Percentiles rank a stretch among this genome's conserved stretches.
Conservation (phyloP, 2,797 vertebrate genomes). For the Meriones psammophilus region DNA sequence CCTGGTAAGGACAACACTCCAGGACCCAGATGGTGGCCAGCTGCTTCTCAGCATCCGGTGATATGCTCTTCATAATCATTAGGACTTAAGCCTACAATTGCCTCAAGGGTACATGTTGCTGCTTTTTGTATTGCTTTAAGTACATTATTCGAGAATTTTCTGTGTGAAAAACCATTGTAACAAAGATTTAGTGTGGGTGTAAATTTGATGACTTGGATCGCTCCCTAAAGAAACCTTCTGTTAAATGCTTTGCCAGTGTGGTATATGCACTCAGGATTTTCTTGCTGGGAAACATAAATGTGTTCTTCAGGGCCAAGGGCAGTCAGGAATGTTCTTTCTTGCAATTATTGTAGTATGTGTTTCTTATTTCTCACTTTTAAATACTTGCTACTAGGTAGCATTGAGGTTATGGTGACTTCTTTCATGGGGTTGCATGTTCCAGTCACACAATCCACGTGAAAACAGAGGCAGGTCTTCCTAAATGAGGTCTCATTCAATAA, state of each 20-base stretch:
- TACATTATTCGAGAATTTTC: neutral
- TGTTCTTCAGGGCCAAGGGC: neutral
- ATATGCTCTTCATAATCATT: neutral
- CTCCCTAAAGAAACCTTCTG: neutral
- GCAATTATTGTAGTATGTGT: neutral
- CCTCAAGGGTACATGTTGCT: neutral
- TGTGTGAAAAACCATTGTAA: neutral
- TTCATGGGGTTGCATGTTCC: neutral
- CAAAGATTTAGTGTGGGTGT: neutral
- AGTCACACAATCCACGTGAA: neutral
- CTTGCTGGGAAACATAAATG: neutral
- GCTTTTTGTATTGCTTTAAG: neutral
- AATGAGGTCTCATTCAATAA: neutral
- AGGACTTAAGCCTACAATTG: neutral
- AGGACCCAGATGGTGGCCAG: neutral
- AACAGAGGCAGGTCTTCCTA: neutral
- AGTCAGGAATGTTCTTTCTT: neutral
- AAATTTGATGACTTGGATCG: neutral
- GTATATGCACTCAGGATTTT: neutral
- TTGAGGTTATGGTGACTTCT: fast-evolving
- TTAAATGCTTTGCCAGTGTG: neutral
- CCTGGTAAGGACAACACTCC: neutral
- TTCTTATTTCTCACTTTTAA: constrained; percentile 1
- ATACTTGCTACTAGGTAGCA: neutral
- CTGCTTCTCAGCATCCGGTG: neutral